Percentiles rank a stretch among this genome's conserved stretches.
phyloP scores from a whole-genome alignment of 2,113 vertebrate species.

The Loxodonta africana region DNA sequence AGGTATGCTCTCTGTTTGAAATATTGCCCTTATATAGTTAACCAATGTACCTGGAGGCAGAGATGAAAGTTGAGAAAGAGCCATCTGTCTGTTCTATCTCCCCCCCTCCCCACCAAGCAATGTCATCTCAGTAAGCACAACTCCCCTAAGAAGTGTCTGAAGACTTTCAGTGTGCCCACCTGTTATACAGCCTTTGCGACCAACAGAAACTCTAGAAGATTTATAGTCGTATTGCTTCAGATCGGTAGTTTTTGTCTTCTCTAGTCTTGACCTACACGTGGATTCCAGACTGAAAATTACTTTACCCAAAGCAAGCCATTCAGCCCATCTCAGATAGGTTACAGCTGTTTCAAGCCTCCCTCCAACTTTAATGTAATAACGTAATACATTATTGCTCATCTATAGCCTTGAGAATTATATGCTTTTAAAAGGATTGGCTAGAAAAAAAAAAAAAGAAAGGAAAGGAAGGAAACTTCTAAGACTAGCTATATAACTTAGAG shows the following conservation, averaged over 20 bases:
- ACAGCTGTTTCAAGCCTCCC: conserved; percentile 87
- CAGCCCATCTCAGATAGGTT: conserved; percentile 81
- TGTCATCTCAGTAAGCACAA: conserved; percentile 63
- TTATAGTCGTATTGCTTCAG: conserved; percentile 59
- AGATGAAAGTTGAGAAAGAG: conserved; percentile 65
- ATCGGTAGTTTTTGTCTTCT: conserved; percentile 75
- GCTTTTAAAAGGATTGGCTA: conserved; percentile 75
- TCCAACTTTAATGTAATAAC: conserved; percentile 81
- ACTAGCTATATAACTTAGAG: conserved; percentile 60
- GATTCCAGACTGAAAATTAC: conserved; percentile 85
- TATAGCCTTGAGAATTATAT: conserved; percentile 84
- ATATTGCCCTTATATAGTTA: conserved; percentile 54
- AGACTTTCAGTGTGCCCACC: conserved; percentile 51
- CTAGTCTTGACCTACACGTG: conserved; percentile 83
- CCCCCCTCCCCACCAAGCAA: neutral
- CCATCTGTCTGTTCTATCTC: neutral
- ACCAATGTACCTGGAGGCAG: conserved; percentile 70
- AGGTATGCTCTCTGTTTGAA: conserved; percentile 61
- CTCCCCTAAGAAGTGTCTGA: conserved; percentile 72
- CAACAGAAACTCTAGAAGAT: conserved; percentile 71
- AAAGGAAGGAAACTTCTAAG: conserved; percentile 60
- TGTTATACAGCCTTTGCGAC: conserved; percentile 71
- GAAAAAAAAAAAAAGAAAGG: neutral
- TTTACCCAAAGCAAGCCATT: conserved; percentile 82
- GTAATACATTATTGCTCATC: conserved; percentile 82